These are phyloP conservation scores for Hoplias malabaricus DNA, from an alignment of 2,113 vertebrate species.

Conservation along the genomic window DNA sequence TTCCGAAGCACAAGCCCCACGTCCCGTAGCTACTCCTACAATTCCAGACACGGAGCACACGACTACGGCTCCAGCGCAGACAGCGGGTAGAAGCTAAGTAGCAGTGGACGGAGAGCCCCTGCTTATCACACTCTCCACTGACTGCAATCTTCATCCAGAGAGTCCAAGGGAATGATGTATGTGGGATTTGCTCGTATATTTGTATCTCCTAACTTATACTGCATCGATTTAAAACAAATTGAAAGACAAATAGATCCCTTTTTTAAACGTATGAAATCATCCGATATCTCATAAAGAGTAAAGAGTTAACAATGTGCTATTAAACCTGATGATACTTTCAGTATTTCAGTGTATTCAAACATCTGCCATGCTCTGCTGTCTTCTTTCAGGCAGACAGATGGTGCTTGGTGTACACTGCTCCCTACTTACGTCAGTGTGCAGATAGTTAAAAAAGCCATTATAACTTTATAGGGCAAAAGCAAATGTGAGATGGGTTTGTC, in stretches of 20 bases:
- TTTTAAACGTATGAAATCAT: not conserved
- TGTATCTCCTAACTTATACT: no score
- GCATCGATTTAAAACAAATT: no score
- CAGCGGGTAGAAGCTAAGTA: no score
- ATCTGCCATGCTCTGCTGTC: not conserved
- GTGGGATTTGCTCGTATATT: no score
- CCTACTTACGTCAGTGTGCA: constrained; percentile 16
- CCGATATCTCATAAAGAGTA: not conserved
- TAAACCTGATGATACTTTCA: constrained; percentile 15
- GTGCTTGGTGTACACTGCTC: constrained; percentile 13
- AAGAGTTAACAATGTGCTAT: not conserved
- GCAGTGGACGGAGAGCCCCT: no score
- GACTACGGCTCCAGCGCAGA: no score
- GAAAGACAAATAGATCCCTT: not conserved
- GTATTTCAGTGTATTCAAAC: not conserved
- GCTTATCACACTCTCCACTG: no score
- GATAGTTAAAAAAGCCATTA: not conserved
- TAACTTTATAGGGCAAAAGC: constrained; percentile 20
- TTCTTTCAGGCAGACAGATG: constrained; percentile 13
- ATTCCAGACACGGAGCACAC: no score
- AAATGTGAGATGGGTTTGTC: not conserved
- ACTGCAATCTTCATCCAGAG: no score
- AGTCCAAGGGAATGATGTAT: no score
- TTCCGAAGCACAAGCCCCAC: no score
- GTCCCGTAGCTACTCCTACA: no score